Base-by-base conservation (phyloP, 2,797 vertebrate species). In the Microctenopoma steveboyesi region DNA sequence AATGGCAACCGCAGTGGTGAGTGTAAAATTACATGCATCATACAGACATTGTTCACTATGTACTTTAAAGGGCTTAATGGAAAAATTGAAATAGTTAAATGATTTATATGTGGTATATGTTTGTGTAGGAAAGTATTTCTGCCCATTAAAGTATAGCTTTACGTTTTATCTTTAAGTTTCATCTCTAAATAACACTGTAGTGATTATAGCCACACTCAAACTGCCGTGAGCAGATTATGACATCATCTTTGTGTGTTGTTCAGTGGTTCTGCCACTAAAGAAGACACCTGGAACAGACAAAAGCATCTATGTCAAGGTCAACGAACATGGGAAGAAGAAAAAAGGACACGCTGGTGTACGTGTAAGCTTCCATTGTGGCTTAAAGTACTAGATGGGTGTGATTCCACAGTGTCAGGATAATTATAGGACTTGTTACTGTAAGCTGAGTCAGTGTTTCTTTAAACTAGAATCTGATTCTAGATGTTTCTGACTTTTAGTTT, bases 1-100 rank as follows among this genome's bases (percentile, higher is more conserved):
- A 67, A 79, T 47, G 57, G 76, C 60, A 68, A 63, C 74, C 65
- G 78, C 15, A 72, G 76, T 49, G 87, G 91, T 91, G 51, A 88
- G 84, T 72, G 45, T 11, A 76, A 15, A 11, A 53, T 39, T 10
- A 56, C 7, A 54, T 6, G 4, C 2, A 3, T 51, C 52, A 54
- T 4, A 30, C 14, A 30, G 54, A 54, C 43, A 27, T 4, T 37
- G 6, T 18, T 66, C n/a, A 30, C 45, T 9, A 0, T 47, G n/a
- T 28, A 14, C 27, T 35, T 51, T 35, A 27, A 65, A 22, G 2
- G 4, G 12, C 25, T 39, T 35, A 0, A 25, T 30, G 3, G 35
- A 12, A 39, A 43, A 47, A 35, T 35, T 18, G 37, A 60, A 67
- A 68, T 7, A 7, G 28, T 54, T 10, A 60, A 64, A 45, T 55